Evolutionary conservation across 2,797 vertebrate genomes (phyloP).

Genomic region (Poeciliopsis gracilis): DNA sequence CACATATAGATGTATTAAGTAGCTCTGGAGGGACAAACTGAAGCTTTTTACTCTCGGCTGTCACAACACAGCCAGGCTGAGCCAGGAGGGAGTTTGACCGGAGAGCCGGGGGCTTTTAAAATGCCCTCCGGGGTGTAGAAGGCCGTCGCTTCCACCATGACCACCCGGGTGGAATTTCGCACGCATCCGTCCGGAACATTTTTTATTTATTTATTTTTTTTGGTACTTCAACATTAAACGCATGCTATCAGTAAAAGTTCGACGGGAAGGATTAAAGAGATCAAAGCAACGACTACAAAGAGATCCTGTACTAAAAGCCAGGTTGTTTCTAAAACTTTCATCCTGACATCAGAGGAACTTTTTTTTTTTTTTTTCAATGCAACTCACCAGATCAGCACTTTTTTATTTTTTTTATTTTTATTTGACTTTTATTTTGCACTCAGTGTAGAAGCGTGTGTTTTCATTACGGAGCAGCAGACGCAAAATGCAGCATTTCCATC

Average conservation of each 20-base stretch:
- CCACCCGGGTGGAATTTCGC: slow-evolving; percentile 42
- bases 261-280: slow-evolving; percentile 34
- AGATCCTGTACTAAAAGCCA: slow-evolving; percentile 53
- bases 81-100: slow-evolving; percentile 27
- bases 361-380: slow-evolving; percentile 45
- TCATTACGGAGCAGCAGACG: slow-evolving; percentile 68
- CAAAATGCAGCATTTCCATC: slow-evolving; percentile 53
- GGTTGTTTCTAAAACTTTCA: slow-evolving; percentile 55
- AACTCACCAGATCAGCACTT: slow-evolving; percentile 42
- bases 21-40: slow-evolving; percentile 21
- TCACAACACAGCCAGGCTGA: slow-evolving; percentile 18
- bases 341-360: slow-evolving; percentile 51
- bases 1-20: slow-evolving; percentile 17
- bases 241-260: slow-evolving; percentile 38
- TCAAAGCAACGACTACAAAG: slow-evolving; percentile 62
- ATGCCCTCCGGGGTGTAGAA: slow-evolving; percentile 32
- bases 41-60: slow-evolving; percentile 39
- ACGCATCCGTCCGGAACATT: slow-evolving; percentile 47
- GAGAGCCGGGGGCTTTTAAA: slow-evolving; percentile 38
- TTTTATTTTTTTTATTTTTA: slow-evolving; percentile 6
- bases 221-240: slow-evolving; percentile 49
- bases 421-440: slow-evolving; percentile 45
- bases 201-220: background rate
- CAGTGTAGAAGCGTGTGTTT: slow-evolving; percentile 66
- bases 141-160: slow-evolving; percentile 31